These are phyloP conservation scores for Paramuricea clavata DNA, from an alignment of 92 coral and sea anemone species.

Conservation along the genomic window DNA sequence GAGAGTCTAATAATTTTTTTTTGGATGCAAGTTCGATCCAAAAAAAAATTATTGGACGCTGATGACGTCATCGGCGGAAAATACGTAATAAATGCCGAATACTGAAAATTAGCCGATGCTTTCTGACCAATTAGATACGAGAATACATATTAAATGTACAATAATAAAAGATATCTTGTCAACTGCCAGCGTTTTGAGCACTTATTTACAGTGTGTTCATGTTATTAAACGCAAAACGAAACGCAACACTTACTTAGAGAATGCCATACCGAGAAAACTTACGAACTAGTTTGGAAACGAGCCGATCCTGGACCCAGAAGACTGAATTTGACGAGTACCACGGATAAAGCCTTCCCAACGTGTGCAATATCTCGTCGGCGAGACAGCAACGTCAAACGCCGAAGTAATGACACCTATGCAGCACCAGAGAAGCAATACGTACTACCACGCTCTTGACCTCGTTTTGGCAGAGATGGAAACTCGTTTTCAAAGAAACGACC, in stretches of 20 bases:
- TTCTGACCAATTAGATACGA: too few relatives aligned
- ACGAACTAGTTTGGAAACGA: constrained; percentile 24
- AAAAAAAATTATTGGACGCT: too few relatives aligned
- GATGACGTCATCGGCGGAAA: too few relatives aligned
- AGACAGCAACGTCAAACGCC: constrained; percentile 20
- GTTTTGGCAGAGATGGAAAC: constrained; percentile 36
- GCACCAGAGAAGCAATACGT: not conserved
- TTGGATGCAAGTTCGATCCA: too few relatives aligned
- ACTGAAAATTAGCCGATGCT: too few relatives aligned
- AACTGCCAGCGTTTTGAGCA: constrained; percentile 38
- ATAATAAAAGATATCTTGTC: constrained; percentile 38
- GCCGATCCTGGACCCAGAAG: constrained; percentile 32
- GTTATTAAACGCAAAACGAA: constrained; percentile 46
- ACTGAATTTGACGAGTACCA: constrained; percentile 5
- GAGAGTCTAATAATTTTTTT: too few relatives aligned
- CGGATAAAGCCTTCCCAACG: constrained; percentile 34
- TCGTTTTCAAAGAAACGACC: constrained; percentile 56
- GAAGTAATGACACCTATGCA: constrained; percentile 4
- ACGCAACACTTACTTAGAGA: constrained; percentile 51
- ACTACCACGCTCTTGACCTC: not conserved
- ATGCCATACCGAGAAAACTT: constrained; percentile 45
- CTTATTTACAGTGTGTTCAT: constrained; percentile 48
- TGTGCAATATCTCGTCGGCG: constrained; percentile 19
- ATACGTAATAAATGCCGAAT: too few relatives aligned
- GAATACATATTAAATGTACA: too few relatives aligned